Conservation (phyloP, 2,113 vertebrate genomes). For the Clinocottus analis region DNA sequence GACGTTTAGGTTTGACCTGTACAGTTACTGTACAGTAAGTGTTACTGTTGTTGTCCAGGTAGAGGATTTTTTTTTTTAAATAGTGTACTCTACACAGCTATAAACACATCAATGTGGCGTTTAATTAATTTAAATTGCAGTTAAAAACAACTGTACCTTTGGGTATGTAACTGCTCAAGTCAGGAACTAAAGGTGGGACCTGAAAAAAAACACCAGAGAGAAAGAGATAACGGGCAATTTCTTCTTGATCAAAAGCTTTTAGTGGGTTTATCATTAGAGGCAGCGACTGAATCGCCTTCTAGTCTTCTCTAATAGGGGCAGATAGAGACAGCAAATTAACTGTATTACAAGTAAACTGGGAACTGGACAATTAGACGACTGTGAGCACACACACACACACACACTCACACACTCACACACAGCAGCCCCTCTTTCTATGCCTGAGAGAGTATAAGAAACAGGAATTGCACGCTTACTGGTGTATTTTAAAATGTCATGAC, state of each 20-base stretch:
- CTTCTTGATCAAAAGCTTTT: constrained; percentile 44
- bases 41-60: not conserved
- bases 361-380: constrained; percentile 63
- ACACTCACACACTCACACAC: constrained; percentile 28
- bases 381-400: constrained; percentile 9
- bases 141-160: not conserved
- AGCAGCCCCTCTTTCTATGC: not conserved
- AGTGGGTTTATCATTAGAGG: constrained; percentile 48
- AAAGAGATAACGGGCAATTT: constrained; percentile 41
- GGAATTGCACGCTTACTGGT: too few species aligned
- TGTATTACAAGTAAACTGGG: constrained; percentile 68
- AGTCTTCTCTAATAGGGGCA: constrained; percentile 56
- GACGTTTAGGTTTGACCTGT: too few species aligned
- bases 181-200: not conserved
- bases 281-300: constrained; percentile 43
- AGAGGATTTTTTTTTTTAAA: not conserved
- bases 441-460: not conserved
- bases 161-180: not conserved
- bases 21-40: too few species aligned
- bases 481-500: too few species aligned
- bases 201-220: not conserved
- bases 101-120: not conserved
- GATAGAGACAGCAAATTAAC: constrained; percentile 66
- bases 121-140: not conserved
- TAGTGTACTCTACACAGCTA: not conserved